A percentile compares a stretch with the other conserved stretches of the same genome.
Evolutionary conservation across 2,113 vertebrate genomes (phyloP).

Genomic region (Xiphophorus couchianus): DNA sequence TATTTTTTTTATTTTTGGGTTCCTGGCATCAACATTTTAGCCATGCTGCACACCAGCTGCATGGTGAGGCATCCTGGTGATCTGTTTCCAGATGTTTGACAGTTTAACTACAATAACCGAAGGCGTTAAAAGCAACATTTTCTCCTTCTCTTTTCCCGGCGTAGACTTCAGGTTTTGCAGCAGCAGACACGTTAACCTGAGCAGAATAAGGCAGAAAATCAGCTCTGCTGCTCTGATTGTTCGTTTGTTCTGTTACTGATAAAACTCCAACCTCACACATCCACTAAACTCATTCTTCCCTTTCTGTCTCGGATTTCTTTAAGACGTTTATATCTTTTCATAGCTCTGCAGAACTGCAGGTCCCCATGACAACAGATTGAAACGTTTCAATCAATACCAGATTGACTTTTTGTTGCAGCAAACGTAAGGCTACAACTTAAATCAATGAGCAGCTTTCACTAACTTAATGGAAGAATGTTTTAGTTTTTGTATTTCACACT

Average conservation of each 20-base stretch:
- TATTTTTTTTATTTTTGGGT: too few species aligned
- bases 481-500: conserved; percentile 10
- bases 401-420: conserved; percentile 70
- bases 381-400: conserved; percentile 55
- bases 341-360: conserved; percentile 45
- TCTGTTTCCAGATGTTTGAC: background rate
- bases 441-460: conserved; percentile 61
- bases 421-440: conserved; percentile 51
- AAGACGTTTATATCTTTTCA: conserved; percentile 2
- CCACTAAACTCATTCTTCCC: too few species aligned
- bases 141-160: background rate
- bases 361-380: conserved; percentile 63
- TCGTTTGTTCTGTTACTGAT: background rate
- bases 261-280: too few species aligned
- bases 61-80: too few species aligned
- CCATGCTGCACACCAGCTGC: too few species aligned
- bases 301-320: conserved; percentile 6
- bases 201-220: background rate
- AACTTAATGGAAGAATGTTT: conserved; percentile 25
- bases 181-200: background rate
- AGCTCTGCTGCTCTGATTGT: background rate
- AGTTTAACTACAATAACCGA: background rate
- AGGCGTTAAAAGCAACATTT: background rate
- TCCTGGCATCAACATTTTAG: too few species aligned
- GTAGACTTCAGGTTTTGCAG: background rate